A percentile compares a stretch with the other conserved stretches of the same genome.
phyloP scores from a whole-genome alignment of 2,888 invertebrate genomes.

The Philaethria dido region DNA sequence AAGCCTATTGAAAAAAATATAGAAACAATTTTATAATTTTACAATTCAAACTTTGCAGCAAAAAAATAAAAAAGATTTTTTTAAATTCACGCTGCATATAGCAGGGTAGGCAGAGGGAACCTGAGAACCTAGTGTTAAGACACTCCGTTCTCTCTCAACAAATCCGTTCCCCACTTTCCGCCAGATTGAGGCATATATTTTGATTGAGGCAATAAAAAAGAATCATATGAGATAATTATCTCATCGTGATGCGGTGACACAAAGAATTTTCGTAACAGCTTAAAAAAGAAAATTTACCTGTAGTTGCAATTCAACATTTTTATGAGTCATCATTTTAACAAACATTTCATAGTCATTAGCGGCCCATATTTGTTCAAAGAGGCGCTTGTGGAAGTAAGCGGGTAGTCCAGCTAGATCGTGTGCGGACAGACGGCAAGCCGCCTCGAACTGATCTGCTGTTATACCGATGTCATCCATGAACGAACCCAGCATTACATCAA shows the following conservation, averaged over 20 bases:
- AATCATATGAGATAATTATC: too few species aligned
- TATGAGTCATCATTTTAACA: slow-evolving; percentile 95
- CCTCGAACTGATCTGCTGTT: slow-evolving; percentile 93
- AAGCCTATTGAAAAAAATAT: slow-evolving; percentile 83
- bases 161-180: too few species aligned
- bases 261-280: too few species aligned
- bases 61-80: too few species aligned
- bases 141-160: too few species aligned
- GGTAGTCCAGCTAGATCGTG: slow-evolving; percentile 77
- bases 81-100: too few species aligned
- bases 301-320: slow-evolving; percentile 95
- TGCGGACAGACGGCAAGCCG: slow-evolving; percentile 86
- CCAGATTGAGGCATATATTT: too few species aligned
- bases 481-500: slow-evolving; percentile 94
- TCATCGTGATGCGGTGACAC: too few species aligned
- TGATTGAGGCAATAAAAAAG: too few species aligned
- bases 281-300: slow-evolving; percentile 58
- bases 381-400: slow-evolving; percentile 84
- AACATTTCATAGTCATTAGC: slow-evolving; percentile 96
- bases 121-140: too few species aligned
- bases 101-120: too few species aligned
- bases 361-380: slow-evolving; percentile 93
- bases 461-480: slow-evolving; percentile 97
- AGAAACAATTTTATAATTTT: neutral
- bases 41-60: neutral